These are phyloP conservation scores for Rhamphomyia laevipes DNA, from an alignment of 2,888 invertebrate genomes.

Conservation along the genomic window DNA sequence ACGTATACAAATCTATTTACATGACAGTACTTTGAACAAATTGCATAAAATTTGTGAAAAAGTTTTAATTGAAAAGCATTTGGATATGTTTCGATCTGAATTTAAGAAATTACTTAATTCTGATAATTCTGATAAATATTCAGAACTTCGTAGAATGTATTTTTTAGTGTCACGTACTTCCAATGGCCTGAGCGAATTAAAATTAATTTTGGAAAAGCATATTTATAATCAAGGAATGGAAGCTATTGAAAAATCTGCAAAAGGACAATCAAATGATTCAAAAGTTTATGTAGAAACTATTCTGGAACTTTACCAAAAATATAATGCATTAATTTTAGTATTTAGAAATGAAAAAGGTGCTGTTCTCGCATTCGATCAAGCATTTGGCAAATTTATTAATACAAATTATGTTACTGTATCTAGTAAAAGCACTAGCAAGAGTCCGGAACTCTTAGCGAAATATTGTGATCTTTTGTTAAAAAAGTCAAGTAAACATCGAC, in stretches of 20 bases:
- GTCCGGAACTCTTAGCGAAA: constrained; percentile 93
- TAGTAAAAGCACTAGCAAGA: constrained; percentile 85
- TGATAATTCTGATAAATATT: constrained; percentile 91
- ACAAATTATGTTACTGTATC: constrained; percentile 89
- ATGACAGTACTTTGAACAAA: constrained; percentile 81
- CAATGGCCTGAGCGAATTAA: constrained; percentile 82
- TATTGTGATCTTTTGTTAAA: constrained; percentile 95
- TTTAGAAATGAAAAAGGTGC: constrained; percentile 97
- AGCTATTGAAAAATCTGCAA: constrained; percentile 90
- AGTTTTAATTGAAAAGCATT: constrained; percentile 90
- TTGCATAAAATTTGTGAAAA: constrained; percentile 87
- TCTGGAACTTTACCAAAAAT: constrained; percentile 93
- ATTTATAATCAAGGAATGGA: constrained; percentile 84
- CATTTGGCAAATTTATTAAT: constrained; percentile 96
- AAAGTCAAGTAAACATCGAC: constrained; percentile 97
- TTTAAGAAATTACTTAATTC: constrained; percentile 83
- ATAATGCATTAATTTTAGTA: constrained; percentile 86
- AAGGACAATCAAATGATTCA: constrained; percentile 86
- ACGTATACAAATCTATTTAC: constrained; percentile 80
- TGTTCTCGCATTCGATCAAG: constrained; percentile 93
- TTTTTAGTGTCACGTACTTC: constrained; percentile 82
- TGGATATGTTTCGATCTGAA: constrained; percentile 91
- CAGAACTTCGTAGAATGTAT: constrained; percentile 93
- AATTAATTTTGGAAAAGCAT: constrained; percentile 81
- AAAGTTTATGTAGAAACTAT: constrained; percentile 96